phyloP scores from a whole-genome alignment of 2,797 vertebrate species.

The Naso thynnoides region DNA sequence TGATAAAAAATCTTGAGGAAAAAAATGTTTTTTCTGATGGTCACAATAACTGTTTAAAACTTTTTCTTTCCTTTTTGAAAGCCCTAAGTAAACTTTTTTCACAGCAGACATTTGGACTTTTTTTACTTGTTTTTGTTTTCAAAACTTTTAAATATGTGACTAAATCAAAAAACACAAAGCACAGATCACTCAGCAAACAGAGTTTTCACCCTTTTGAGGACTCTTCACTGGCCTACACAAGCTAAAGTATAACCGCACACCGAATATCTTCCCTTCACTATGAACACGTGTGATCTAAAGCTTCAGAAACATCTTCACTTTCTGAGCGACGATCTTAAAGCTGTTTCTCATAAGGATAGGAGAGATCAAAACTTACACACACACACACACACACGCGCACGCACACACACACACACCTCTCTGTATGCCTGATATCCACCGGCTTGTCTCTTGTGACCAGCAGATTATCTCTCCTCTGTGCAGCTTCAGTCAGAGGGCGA shows the following conservation, averaged over 20 bases:
- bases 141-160: background rate
- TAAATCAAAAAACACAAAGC: background rate
- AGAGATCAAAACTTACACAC: background rate
- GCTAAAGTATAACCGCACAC: background rate
- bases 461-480: constrained; percentile 50
- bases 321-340: background rate
- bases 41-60: background rate
- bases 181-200: no score
- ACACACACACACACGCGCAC: constrained; percentile 7
- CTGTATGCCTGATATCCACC: constrained; percentile 22
- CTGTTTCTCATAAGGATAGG: background rate
- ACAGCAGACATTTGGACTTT: background rate
- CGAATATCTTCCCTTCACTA: background rate
- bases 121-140: no score
- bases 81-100: background rate
- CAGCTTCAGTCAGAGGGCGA: constrained; percentile 37
- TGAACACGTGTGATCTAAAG: background rate
- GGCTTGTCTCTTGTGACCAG: constrained; percentile 36
- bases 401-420: constrained; percentile 2
- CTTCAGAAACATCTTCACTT: background rate
- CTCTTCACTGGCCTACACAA: background rate
- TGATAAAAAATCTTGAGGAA: no score
- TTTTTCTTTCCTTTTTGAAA: background rate
- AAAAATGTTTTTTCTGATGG: background rate
- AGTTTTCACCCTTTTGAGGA: no score